Base-by-base conservation (phyloP, 2,888 invertebrate genomes). In the Acanthosepion esculentum region DNA sequence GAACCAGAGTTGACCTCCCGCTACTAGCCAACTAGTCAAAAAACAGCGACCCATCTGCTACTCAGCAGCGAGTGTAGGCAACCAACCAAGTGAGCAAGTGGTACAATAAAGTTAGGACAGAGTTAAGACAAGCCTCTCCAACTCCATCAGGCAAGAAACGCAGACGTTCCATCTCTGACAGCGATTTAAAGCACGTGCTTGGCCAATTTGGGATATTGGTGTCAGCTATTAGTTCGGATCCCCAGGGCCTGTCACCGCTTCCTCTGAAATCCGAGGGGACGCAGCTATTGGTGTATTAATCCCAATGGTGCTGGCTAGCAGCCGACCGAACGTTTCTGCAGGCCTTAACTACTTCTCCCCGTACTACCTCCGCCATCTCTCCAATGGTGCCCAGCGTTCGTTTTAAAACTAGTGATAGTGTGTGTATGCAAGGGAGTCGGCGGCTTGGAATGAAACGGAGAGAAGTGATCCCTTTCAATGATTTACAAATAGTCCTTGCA, bases 141-240 rank as follows among this genome's bases (percentile, higher is more conserved):
- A 78, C 78, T 78, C 78, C 33, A 78, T n/a, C 78, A n/a, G 33
- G 78, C 15, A n/a, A 10, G 78, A n/a, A n/a, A 78, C 78, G 18
- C 78, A n/a, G 78, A 78, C 78, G 78, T 33, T n/a, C 15, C n/a
- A 33, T 78, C n/a, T 15, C 78, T n/a, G n/a, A 41, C 78, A 78
- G 18, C n/a, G n/a, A 78, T 78, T 78, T 78, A n/a, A n/a, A n/a
- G 78, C 78, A 78, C 78, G 78, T 78, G 78, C 78, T 33, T 15
- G n/a, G n/a, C 78, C 78, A 78, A 78, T 78, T 78, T 78, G n/a
- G 78, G 15, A 78, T 78, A 78, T 78, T 78, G 78, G 78, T 78
- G 78, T 78, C 78, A n/a, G 78, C 78, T 78, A 78, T 78, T 78
- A n/a, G 78, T 78, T 78, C 78, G 78, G 78, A 78, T 78, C 78